Percentiles rank a stretch among this genome's conserved stretches.
phyloP scores from a whole-genome alignment of 1,140 invertebrate genomes.

The Drosophila sechellia region DNA sequence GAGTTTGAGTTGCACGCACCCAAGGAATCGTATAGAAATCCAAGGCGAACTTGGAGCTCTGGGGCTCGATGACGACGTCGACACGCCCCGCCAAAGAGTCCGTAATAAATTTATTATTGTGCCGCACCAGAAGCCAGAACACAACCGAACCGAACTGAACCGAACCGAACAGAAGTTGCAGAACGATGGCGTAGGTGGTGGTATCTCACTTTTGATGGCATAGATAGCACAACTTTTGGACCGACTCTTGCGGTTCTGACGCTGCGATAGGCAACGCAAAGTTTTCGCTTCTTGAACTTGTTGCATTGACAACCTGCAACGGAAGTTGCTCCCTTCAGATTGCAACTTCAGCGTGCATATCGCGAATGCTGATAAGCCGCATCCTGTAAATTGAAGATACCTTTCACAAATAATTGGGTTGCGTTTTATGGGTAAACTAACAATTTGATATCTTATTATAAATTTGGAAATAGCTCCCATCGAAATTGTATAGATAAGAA shows the following conservation, averaged over 20 bases:
- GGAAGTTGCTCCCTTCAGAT: constrained; percentile 31
- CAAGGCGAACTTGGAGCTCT: constrained; percentile 2
- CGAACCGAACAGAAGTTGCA: constrained; percentile 13
- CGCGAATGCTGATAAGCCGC: neutral
- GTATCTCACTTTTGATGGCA: constrained; percentile 32
- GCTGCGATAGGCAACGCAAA: constrained; percentile 65
- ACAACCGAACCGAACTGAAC: no score
- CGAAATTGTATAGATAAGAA: no score
- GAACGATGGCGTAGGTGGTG: neutral
- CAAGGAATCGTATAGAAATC: neutral
- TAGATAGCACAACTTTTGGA: constrained; percentile 63
- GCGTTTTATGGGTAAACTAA: no score
- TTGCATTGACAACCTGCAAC: constrained; percentile 69
- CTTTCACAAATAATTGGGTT: neutral
- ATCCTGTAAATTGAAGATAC: neutral
- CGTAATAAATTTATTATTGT: constrained; percentile 56
- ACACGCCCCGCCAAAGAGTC: constrained; percentile 50
- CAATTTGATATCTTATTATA: no score
- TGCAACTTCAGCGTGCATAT: constrained; percentile 6
- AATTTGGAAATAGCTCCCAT: no score
- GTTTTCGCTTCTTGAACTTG: constrained; percentile 63
- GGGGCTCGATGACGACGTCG: constrained; percentile 34
- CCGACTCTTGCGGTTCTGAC: constrained; percentile 64
- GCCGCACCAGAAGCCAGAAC: constrained; percentile 12
- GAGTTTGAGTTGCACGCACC: constrained; percentile 23